Evolutionary conservation across 2,888 invertebrate genomes (phyloP), one percentile per base, ranked within the genome.

Genomic region (Pachycephus smyrnensis): DNA sequence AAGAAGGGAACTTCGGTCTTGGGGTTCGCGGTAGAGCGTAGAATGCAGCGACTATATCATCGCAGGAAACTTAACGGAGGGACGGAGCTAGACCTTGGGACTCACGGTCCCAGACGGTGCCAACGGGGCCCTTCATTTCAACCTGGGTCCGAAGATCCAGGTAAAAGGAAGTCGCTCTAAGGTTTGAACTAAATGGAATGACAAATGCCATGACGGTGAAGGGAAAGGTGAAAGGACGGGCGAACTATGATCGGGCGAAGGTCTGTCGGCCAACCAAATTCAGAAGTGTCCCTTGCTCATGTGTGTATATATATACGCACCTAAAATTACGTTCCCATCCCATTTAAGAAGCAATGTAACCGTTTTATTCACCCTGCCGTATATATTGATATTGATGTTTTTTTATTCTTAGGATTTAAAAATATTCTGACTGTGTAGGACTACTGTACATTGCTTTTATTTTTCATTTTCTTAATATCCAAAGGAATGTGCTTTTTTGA

Each of bases 161-260:
- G 88, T 88, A 89, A 88, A 89, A 88, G 88, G 87, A 89, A 88
- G 88, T 89, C 86, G 86, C 85, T 79, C 87, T 81, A 84, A 83
- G 76, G 79, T 74, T 69, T 68, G 69, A 83, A 84, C 86, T 86
- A 86, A 89, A 86, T 86, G 88, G 87, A 90, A 90, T 90, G 90
- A 91, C 89, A 90, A 91, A 91, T 89, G 88, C 86, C 81, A 73
- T 81, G 84, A 81, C 82, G 84, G 85, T 84, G 86, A 86, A 87
- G 88, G 88, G 86, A 88, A 89, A 89, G 88, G 88, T 88, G 88
- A 89, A 89, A 89, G 88, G 87, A 87, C 84, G 68, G 75, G 11
- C 75, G 75, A 75, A 31, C 68, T 76, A 73, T 33, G 76, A 36
- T 68, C 31, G 76, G 32, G 35, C 71, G 68, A 37, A 76, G 76